Conservation (phyloP, 2,113 vertebrate species). For the Atlantisia rogersi region DNA sequence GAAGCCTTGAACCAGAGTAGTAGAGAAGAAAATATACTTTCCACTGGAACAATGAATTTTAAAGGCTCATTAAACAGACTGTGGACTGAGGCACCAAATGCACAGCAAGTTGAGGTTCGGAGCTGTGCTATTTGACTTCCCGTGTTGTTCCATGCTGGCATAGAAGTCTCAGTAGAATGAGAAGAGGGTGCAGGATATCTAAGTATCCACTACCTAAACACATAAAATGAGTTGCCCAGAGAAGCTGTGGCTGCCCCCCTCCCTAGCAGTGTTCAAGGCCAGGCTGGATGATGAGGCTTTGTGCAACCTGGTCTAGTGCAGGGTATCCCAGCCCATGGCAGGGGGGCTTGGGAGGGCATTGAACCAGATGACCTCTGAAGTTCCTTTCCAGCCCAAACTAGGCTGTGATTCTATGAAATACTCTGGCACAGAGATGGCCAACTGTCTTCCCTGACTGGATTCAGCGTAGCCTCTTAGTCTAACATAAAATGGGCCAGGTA, state of each 20-base stretch:
- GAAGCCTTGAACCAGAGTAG: not conserved
- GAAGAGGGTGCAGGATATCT: not conserved
- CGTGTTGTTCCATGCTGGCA: not conserved
- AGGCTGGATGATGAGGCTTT: not conserved
- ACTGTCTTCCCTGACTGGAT: not conserved
- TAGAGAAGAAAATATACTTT: not conserved
- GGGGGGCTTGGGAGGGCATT: not conserved
- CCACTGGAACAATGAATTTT: not conserved
- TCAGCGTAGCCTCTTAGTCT: not conserved
- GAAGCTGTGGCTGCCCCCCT: not conserved
- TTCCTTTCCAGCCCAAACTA: not conserved
- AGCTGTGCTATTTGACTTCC: not conserved
- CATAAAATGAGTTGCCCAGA: fast-evolving
- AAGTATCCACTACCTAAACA: not conserved
- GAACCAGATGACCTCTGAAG: not conserved
- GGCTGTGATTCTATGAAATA: not conserved
- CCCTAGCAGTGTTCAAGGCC: not conserved
- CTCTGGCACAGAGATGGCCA: not conserved
- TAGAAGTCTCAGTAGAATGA: not conserved
- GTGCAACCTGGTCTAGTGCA: not conserved
- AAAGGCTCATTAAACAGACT: not conserved
- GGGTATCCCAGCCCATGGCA: fast-evolving
- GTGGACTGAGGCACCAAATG: not conserved
- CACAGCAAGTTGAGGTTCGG: not conserved
- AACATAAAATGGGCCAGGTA: not conserved